Percentiles rank a stretch among this genome's conserved stretches.
These are phyloP conservation scores for Blastomussa wellsi DNA, from an alignment of 92 coral and sea anemone genomes.

Conservation along the genomic window DNA sequence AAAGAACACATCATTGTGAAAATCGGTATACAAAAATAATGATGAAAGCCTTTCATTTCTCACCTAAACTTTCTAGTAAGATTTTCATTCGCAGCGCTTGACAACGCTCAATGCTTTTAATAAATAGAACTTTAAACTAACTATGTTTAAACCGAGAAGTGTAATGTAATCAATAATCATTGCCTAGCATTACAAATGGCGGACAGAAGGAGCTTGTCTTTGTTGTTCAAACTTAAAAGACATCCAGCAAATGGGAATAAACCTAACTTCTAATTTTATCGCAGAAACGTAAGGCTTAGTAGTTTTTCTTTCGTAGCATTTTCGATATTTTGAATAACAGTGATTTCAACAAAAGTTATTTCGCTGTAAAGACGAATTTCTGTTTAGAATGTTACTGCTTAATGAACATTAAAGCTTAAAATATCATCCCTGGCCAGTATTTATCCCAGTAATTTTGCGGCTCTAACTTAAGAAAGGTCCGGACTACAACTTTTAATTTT, in stretches of 20 bases:
- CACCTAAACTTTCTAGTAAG: too few species aligned
- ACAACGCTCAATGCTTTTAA: neutral
- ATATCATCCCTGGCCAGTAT: too few species aligned
- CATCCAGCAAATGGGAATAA: neutral
- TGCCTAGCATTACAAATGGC: neutral
- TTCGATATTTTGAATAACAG: neutral
- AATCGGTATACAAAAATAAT: too few species aligned
- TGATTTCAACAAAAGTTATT: neutral
- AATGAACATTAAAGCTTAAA: too few species aligned
- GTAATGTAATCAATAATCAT: too few species aligned
- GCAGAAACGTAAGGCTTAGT: neutral
- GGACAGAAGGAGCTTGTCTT: neutral
- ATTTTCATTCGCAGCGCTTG: too few species aligned
- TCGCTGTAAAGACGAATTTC: neutral
- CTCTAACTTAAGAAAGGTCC: neutral
- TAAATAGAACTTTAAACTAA: constrained; percentile 9
- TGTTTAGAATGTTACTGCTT: too few species aligned
- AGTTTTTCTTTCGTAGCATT: neutral
- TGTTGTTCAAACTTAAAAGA: neutral
- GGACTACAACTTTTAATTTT: too few species aligned
- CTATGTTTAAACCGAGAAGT: too few species aligned
- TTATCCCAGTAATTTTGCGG: neutral
- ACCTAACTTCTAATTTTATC: neutral
- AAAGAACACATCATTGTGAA: too few species aligned
- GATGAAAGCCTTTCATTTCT: too few species aligned